These are phyloP conservation scores for Atta colombica DNA, from an alignment of 1,140 invertebrate genomes.

Conservation along the genomic window DNA sequence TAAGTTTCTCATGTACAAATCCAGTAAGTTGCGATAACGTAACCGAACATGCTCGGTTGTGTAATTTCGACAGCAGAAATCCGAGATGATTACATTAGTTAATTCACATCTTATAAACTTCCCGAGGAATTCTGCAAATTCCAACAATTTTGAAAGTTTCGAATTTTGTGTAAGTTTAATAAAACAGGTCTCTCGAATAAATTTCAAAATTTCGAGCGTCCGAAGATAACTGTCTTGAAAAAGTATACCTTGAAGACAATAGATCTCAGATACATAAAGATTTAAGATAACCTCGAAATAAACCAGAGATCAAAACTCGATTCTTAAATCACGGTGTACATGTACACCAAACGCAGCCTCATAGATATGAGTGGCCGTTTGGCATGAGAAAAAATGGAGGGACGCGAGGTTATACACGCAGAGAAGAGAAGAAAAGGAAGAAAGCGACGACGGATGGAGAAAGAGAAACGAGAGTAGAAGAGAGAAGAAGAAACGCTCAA, in stretches of 20 bases:
- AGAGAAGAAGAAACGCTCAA: constrained; percentile 57
- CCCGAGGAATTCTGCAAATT: neutral
- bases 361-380: constrained; percentile 45
- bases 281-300: constrained; percentile 30
- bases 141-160: neutral
- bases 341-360: constrained; percentile 26
- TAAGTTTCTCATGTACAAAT: constrained; percentile 53
- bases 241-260: neutral
- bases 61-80: constrained; percentile 21
- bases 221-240: neutral
- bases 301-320: constrained; percentile 32
- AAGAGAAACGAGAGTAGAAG: neutral
- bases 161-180: neutral
- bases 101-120: constrained; percentile 21
- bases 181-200: neutral
- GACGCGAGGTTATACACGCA: neutral
- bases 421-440: constrained; percentile 19
- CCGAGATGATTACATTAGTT: constrained; percentile 13
- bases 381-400: constrained; percentile 42
- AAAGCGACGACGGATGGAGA: neutral
- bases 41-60: neutral
- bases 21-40: constrained; percentile 18
- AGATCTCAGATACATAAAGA: constrained; percentile 11
- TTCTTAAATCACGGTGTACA: constrained; percentile 41
- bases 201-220: constrained; percentile 4